A percentile compares a stretch with the other conserved stretches of the same genome.
Conservation (phyloP, 1,140 invertebrate species). For the Mercenaria mercenaria region DNA sequence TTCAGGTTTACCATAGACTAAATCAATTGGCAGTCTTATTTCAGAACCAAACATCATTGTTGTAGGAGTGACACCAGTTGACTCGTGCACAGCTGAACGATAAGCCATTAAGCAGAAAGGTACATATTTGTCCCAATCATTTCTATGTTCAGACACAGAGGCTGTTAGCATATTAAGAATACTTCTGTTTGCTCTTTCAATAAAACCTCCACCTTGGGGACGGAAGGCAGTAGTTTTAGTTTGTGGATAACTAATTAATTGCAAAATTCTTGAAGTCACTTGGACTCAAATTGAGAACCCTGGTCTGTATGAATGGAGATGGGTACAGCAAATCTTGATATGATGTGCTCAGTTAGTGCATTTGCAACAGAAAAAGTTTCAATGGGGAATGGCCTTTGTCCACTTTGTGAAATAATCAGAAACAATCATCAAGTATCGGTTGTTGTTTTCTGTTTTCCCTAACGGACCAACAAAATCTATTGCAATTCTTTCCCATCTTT, state of each 20-base stretch:
- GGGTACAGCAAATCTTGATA: background rate
- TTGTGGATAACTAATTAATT: background rate
- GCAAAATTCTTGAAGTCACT: background rate
- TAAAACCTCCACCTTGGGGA: no score
- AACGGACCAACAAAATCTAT: background rate
- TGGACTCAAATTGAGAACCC: background rate
- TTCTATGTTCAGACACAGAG: constrained; percentile 3
- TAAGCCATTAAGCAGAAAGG: background rate
- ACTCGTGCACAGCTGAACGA: background rate
- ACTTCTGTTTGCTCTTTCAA: background rate
- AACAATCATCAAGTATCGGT: background rate
- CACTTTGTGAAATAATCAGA: background rate
- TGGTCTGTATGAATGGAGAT: background rate
- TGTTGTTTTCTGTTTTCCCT: background rate
- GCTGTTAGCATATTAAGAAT: background rate
- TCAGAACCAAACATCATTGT: background rate
- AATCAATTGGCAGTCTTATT: background rate
- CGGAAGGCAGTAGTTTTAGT: background rate
- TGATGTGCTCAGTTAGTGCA: background rate
- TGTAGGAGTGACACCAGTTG: background rate
- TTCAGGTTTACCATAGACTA: background rate
- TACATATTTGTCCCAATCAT: background rate
- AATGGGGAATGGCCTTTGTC: background rate
- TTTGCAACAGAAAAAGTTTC: background rate
- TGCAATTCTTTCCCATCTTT: background rate